These are phyloP conservation scores for Bos taurus DNA, from an alignment of 2,113 vertebrate genomes.

Conservation along the genomic window ARS-UCD2.0 NC_037356.1:47142501-47143000, in stretches of 20 bases:
- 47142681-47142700: rapidly evolving
- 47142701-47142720: rapidly evolving
- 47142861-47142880: background rate
- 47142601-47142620: background rate
- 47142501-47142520: rapidly evolving
- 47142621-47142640: rapidly evolving
- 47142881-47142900: background rate
- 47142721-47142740: background rate
- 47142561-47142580: rapidly evolving
- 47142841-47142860: background rate
- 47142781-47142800: rapidly evolving
- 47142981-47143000: background rate
- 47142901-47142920: background rate
- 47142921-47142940: background rate
- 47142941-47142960: background rate
- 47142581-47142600: background rate
- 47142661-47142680: rapidly evolving
- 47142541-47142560: background rate
- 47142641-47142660: rapidly evolving
- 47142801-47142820: background rate
- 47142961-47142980: background rate
- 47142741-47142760: too few relatives aligned
- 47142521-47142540: too few relatives aligned
- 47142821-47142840: background rate
- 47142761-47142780: background rate